phyloP scores from a whole-genome alignment of 2,888 invertebrate species.

The Elgonia sp. region DNA sequence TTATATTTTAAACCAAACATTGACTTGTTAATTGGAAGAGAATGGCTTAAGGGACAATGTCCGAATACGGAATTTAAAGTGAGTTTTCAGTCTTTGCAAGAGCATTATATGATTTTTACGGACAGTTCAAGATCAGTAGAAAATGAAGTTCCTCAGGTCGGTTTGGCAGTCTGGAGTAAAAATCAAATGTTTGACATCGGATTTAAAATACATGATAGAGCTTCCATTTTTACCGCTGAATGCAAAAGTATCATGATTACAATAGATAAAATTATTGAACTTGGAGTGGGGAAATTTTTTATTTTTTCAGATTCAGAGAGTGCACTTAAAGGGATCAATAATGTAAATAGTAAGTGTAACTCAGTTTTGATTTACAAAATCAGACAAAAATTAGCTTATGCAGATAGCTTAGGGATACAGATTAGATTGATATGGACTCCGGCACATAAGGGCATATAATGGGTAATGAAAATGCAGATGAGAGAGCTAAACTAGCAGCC shows the following conservation, averaged over 20 bases:
- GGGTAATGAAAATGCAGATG: slow-evolving; percentile 37
- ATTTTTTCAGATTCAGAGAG: slow-evolving; percentile 35
- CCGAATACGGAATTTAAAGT: not conserved
- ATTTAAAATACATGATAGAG: not conserved
- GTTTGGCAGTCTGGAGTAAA: slow-evolving; percentile 35
- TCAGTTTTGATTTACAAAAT: slow-evolving; percentile 6
- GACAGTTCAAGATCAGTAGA: slow-evolving; percentile 21
- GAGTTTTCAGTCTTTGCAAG: not conserved
- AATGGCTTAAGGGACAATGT: not conserved
- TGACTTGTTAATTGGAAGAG: not conserved
- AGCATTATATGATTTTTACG: slow-evolving; percentile 15
- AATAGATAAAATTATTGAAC: slow-evolving; percentile 10
- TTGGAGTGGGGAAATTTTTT: not conserved
- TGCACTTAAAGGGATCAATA: not conserved
- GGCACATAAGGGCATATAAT: not conserved
- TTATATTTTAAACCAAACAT: not conserved
- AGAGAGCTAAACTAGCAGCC: slow-evolving; percentile 4
- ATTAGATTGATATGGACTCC: too few species aligned
- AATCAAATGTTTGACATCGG: not conserved
- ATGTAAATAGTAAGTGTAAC: not conserved
- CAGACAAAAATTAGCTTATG: slow-evolving; percentile 27
- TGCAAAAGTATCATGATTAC: not conserved
- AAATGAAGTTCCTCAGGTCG: not conserved
- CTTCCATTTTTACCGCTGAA: slow-evolving; percentile 34
- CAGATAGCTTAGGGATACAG: too few species aligned